Evolutionary conservation across 2,888 invertebrate species (phyloP).

Genomic region (Dynastes grantii): DNA sequence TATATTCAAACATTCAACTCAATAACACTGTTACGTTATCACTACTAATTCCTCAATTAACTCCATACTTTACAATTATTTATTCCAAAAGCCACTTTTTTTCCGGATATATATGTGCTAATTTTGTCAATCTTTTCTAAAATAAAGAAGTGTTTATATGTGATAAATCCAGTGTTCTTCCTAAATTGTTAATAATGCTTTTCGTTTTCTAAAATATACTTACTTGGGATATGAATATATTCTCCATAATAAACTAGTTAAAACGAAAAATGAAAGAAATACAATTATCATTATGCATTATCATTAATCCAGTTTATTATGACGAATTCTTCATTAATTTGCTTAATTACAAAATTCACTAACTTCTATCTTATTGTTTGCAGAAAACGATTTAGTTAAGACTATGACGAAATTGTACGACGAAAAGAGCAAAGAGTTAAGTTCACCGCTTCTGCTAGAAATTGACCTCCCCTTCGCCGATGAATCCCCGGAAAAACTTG

Average conservation of each 20-base stretch:
- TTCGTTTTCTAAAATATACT: background rate
- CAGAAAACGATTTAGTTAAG: conserved; percentile 89
- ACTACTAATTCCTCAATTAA: no score
- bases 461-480: conserved; percentile 81
- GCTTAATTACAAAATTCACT: background rate
- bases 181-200: conserved; percentile 3
- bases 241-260: conserved; percentile 3
- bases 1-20: no score
- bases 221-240: conserved; percentile 1
- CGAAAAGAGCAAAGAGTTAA: conserved; percentile 84
- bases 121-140: no score
- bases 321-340: background rate
- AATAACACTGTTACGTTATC: no score
- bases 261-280: background rate
- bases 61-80: no score
- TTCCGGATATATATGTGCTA: no score
- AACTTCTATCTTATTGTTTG: conserved; percentile 62
- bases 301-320: background rate
- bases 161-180: no score
- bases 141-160: no score
- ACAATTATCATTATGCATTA: no score
- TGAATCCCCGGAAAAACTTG: conserved; percentile 76
- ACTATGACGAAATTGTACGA: conserved; percentile 89
- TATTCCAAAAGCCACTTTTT: no score
- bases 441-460: conserved; percentile 70